Evolutionary conservation across 2,113 vertebrate species (phyloP).

Genomic region (Asarcornis scutulata): DNA sequence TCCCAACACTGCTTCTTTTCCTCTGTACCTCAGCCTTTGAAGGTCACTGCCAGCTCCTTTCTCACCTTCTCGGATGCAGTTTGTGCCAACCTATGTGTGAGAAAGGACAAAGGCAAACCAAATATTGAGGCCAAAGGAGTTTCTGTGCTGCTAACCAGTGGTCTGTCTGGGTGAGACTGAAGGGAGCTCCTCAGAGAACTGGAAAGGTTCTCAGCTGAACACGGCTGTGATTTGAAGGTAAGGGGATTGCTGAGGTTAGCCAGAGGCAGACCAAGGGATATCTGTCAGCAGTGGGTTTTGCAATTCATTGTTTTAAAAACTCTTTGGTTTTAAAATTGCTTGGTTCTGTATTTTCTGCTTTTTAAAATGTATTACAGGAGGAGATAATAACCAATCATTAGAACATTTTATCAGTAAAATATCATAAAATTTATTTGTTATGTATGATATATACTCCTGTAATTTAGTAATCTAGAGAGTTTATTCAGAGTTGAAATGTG

Average conservation of each 20-base stretch:
- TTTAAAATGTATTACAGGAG: background rate
- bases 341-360: background rate
- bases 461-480: slow-evolving; percentile 28
- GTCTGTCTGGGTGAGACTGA: background rate
- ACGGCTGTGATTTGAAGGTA: background rate
- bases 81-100: background rate
- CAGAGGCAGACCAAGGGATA: background rate
- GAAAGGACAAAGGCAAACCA: background rate
- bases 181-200: background rate
- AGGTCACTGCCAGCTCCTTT: background rate
- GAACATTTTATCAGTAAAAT: background rate
- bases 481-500: background rate
- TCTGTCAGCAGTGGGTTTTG: background rate
- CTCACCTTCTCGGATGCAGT: background rate
- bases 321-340: background rate
- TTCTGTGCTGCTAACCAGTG: background rate
- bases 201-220: background rate
- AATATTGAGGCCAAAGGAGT: background rate
- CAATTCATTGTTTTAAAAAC: background rate
- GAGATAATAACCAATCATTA: background rate
- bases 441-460: background rate
- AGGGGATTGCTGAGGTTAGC: background rate
- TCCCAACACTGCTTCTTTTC: background rate
- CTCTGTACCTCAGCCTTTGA: background rate
- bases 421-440: background rate